phyloP scores from a whole-genome alignment of 2,113 vertebrate species.

The Muntiacus muntjak region DNA sequence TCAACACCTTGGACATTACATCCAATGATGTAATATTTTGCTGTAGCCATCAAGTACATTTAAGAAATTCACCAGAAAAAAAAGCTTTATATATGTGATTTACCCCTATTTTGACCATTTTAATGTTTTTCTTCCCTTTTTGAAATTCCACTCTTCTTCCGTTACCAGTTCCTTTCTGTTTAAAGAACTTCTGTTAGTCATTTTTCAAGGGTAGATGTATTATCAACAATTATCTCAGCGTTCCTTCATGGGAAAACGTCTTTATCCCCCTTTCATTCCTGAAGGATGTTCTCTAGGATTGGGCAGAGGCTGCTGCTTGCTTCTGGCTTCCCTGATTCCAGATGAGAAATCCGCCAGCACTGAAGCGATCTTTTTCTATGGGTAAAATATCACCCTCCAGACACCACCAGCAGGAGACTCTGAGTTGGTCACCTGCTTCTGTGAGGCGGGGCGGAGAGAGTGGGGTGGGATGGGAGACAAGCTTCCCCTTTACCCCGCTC shows the following conservation, averaged over 20 bases:
- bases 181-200: neutral
- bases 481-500: fast-evolving
- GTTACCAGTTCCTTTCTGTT: neutral
- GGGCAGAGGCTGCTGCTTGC: neutral
- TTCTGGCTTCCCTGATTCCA: neutral
- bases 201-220: neutral
- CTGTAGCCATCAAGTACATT: neutral
- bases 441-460: too few species aligned
- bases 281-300: neutral
- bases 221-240: neutral
- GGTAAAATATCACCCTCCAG: neutral
- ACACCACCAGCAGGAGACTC: neutral
- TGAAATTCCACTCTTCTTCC: neutral
- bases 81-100: too few species aligned
- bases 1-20: neutral
- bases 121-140: neutral
- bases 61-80: neutral
- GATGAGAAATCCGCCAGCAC: neutral
- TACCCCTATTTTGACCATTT: neutral
- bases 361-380: fast-evolving
- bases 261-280: neutral
- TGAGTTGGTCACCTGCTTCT: too few species aligned
- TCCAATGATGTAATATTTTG: neutral
- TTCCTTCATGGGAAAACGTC: neutral
- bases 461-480: fast-evolving